Evolutionary conservation across 2,888 invertebrate species (phyloP), one percentile per base, ranked within the genome.

Genomic region (Phortica okadai): DNA sequence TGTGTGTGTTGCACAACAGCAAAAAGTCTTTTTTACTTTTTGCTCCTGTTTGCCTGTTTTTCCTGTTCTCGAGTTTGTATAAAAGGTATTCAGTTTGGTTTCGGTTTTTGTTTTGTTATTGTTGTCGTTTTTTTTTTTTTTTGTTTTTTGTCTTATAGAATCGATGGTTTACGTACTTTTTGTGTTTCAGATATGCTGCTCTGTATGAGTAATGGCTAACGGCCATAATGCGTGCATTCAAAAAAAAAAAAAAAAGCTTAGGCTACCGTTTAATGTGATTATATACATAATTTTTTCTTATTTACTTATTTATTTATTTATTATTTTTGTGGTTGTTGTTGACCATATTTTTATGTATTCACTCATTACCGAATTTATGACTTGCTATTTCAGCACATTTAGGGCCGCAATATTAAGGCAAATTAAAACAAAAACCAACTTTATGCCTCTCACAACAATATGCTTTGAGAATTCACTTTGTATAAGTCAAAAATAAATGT

Each of bases 31-130:
- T 42, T 42, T 42, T 33, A n/a, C 42, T 67, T 67, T 67, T 33
- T 67, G 33, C 42, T 64, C 25, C 64, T 25, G 21, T 41, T 64
- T 41, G 14, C 64, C 10, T 10, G 64, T 64, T 67, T 42, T 42
- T 33, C 67, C n/a, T 25, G n/a, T 42, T 41, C 11, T 21, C 78
- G 75, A 70, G 74, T 78, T 79, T 73, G 16, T n/a, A 56, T 16
- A 56, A n/a, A 56, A 16, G 56, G 16, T 16, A 6, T 25, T 66
- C 16, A 42, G 42, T 42, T 66, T 59, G 21, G 59, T 8, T 59
- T 16, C 16, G 59, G 59, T 21, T 59, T 16, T 59, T 59, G 16
- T 59, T 59, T 25, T 59, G 25, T 21, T 59, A 21, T 59, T 11
- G 64, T 64, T 33, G 33, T 14, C 8, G 25, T 64, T 14, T 1